Conservation (phyloP, 2,113 vertebrate species). For the Limanda limanda region DNA sequence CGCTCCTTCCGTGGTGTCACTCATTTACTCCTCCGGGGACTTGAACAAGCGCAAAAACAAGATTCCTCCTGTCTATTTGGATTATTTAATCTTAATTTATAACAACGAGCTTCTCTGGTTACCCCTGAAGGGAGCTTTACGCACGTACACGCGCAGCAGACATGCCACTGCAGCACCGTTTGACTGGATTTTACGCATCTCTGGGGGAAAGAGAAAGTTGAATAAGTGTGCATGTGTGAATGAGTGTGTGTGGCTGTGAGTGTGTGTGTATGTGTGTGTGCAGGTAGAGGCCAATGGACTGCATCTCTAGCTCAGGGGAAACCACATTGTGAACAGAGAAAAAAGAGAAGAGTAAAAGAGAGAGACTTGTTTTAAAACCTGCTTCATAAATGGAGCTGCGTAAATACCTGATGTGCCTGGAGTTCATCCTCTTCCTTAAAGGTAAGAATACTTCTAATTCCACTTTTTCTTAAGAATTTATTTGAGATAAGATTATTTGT, state of each 20-base stretch:
- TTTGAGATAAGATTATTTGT: neutral
- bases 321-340: conserved; percentile 28
- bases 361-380: conserved; percentile 29
- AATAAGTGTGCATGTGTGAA: conserved; percentile 22
- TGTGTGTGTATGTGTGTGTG: conserved; percentile 15
- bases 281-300: conserved; percentile 18
- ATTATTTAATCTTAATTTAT: neutral
- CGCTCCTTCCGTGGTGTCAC: neutral
- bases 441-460: conserved; percentile 66
- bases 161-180: conserved; percentile 54
- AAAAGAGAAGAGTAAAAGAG: neutral
- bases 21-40: neutral
- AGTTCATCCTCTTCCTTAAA: conserved; percentile 78
- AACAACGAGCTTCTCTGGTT: neutral
- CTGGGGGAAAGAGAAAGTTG: conserved; percentile 45
- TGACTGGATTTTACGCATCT: conserved; percentile 60
- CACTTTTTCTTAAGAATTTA: neutral
- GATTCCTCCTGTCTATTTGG: neutral
- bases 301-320: conserved; percentile 35
- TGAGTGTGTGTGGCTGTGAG: conserved; percentile 4
- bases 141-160: neutral
- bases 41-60: neutral
- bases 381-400: conserved; percentile 77
- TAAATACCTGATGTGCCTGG: conserved; percentile 73
- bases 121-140: neutral